phyloP scores from a whole-genome alignment of 1,140 invertebrate species.

The Drosophila mojavensis region DNA sequence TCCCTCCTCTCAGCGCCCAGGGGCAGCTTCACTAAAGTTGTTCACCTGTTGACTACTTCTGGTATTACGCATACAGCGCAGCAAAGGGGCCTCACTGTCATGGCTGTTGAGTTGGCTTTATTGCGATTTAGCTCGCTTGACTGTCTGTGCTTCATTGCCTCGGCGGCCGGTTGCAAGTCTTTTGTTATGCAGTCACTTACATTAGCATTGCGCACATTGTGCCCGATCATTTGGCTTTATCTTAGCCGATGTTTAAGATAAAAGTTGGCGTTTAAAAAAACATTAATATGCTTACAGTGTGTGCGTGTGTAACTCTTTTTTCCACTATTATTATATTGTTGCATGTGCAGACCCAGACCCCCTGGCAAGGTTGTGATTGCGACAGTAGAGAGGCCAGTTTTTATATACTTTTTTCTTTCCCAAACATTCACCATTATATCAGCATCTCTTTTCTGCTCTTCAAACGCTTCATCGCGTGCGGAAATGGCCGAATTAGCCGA shows the following conservation, averaged over 20 bases:
- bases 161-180: slow-evolving; percentile 55
- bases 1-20: slow-evolving; percentile 5
- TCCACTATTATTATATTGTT: slow-evolving; percentile 41
- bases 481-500: slow-evolving; percentile 59
- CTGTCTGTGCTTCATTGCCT: slow-evolving; percentile 29
- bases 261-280: slow-evolving; percentile 57
- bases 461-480: slow-evolving; percentile 52
- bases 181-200: slow-evolving; percentile 71
- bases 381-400: slow-evolving; percentile 25
- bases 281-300: slow-evolving; percentile 43
- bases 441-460: slow-evolving; percentile 22
- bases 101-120: slow-evolving; percentile 49
- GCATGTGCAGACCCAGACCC: slow-evolving; percentile 41
- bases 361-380: slow-evolving; percentile 47
- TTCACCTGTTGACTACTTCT: slow-evolving; percentile 79
- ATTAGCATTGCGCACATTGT: slow-evolving; percentile 32
- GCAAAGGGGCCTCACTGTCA: slow-evolving; percentile 58
- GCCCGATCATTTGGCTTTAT: slow-evolving; percentile 42
- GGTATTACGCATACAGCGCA: slow-evolving; percentile 69
- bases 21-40: slow-evolving; percentile 48
- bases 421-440: slow-evolving; percentile 49
- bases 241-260: slow-evolving; percentile 28
- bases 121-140: slow-evolving; percentile 11
- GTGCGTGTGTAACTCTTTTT: slow-evolving; percentile 41
- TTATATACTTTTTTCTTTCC: slow-evolving; percentile 15